Percentiles rank a stretch among this genome's conserved stretches.
Evolutionary conservation across 1,140 invertebrate species (phyloP).

Genomic region (Drosophila arawakana): DNA sequence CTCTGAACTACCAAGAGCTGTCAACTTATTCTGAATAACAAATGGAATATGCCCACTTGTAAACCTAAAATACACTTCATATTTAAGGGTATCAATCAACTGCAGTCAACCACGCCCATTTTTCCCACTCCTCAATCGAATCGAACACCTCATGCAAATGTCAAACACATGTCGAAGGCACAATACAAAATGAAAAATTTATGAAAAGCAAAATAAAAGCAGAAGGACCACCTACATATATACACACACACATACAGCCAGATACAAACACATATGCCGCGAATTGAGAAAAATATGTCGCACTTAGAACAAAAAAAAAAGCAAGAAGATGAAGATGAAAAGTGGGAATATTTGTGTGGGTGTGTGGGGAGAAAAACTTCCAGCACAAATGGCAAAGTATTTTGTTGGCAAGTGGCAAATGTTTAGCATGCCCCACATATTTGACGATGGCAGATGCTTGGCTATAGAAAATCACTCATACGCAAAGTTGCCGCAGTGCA

Average conservation of each 20-base stretch:
- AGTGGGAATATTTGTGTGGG: conserved; percentile 13
- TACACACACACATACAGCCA: neutral
- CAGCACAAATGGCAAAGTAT: conserved; percentile 33
- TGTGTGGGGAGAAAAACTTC: conserved; percentile 26
- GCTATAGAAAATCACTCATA: conserved; percentile 66
- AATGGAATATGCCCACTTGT: conserved; percentile 12
- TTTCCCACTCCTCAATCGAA: neutral
- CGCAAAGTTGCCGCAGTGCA: conserved; percentile 30
- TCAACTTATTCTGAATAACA: conserved; percentile 1
- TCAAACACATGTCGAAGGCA: conserved; percentile 77
- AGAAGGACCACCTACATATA: conserved; percentile 19
- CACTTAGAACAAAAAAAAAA: neutral
- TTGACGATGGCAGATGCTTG: conserved; percentile 37
- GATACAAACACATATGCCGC: conserved; percentile 44
- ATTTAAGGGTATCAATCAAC: conserved; percentile 39
- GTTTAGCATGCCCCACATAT: conserved; percentile 65
- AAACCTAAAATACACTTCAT: conserved; percentile 15
- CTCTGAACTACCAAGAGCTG: neutral
- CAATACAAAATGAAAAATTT: conserved; percentile 77
- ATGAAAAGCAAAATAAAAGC: conserved; percentile 69
- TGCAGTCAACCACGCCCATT: conserved; percentile 9
- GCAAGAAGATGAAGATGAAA: conserved; percentile 1
- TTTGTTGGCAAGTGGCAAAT: conserved; percentile 70
- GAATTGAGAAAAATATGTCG: conserved; percentile 35
- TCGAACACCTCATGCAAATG: conserved; percentile 63